Percentiles rank a stretch among this genome's conserved stretches.
phyloP scores from a whole-genome alignment of 2,797 vertebrate species.

The Platyrinchus mystaceus region DNA sequence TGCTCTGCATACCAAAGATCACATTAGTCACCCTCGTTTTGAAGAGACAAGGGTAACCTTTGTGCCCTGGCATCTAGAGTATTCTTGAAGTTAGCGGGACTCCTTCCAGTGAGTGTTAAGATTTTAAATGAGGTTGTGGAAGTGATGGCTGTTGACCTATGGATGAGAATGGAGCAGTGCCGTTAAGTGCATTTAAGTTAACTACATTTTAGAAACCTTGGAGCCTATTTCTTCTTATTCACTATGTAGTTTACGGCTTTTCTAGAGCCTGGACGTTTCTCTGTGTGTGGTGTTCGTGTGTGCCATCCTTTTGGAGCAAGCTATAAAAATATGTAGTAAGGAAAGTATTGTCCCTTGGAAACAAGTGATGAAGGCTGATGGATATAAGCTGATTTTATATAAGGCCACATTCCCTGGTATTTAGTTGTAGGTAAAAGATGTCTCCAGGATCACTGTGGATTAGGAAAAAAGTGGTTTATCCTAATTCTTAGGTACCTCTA shows the following conservation, averaged over 20 bases:
- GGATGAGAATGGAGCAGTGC: neutral
- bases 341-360: neutral
- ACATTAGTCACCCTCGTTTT: neutral
- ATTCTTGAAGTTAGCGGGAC: neutral
- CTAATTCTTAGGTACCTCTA: neutral
- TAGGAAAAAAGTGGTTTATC: neutral
- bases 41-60: neutral
- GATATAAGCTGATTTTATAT: neutral
- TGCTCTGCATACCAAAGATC: fast-evolving
- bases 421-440: neutral
- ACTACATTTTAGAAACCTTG: neutral
- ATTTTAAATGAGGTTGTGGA: neutral
- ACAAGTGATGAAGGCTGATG: fast-evolving
- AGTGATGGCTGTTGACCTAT: neutral
- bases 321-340: neutral
- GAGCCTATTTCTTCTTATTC: neutral
- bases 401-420: neutral
- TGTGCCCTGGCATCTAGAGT: neutral
- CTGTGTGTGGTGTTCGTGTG: neutral
- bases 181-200: fast-evolving
- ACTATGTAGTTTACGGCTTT: neutral
- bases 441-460: neutral
- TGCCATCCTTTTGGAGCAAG: neutral
- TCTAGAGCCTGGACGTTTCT: neutral
- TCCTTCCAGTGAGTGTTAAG: neutral